phyloP scores from a whole-genome alignment of 2,797 vertebrate species.

The Botia kubotai region DNA sequence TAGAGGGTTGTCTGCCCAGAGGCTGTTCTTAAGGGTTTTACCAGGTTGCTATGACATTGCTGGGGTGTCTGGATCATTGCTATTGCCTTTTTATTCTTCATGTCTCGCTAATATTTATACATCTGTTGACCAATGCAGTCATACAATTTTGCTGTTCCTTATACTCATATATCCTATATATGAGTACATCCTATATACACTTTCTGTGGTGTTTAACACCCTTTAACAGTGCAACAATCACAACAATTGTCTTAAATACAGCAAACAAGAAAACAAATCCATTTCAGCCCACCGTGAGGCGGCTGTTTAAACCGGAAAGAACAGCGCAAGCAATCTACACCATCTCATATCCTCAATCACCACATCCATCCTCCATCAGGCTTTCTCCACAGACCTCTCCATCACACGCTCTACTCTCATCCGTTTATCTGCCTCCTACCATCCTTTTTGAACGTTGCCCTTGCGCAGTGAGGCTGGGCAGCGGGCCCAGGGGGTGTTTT shows the following conservation, averaged over 20 bases:
- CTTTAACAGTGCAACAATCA: background rate
- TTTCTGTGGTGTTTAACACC: background rate
- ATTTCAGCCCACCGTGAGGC: background rate
- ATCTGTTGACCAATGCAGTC: too few species aligned
- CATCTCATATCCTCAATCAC: constrained; percentile 43
- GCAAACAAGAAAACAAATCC: background rate
- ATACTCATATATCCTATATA: too few species aligned
- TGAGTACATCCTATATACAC: background rate
- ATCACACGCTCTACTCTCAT: constrained; percentile 9
- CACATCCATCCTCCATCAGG: constrained; percentile 34
- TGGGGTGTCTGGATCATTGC: too few species aligned
- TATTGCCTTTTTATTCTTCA: too few species aligned
- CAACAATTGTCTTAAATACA: background rate
- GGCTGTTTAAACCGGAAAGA: constrained; percentile 29
- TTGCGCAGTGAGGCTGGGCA: constrained; percentile 63
- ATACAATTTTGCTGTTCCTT: too few species aligned
- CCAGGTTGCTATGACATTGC: too few species aligned
- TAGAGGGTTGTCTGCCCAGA: too few species aligned
- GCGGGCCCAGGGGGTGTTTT: constrained; percentile 69
- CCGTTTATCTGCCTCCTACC: constrained; percentile 36
- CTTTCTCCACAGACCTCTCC: constrained; percentile 19
- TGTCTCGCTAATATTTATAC: too few species aligned
- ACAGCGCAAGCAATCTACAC: constrained; percentile 23
- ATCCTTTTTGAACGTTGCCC: constrained; percentile 37
- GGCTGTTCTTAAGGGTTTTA: too few species aligned